Percentiles rank a stretch among this genome's conserved stretches.
phyloP scores from a whole-genome alignment of 2,888 invertebrate genomes.

The Orthosia incerta region DNA sequence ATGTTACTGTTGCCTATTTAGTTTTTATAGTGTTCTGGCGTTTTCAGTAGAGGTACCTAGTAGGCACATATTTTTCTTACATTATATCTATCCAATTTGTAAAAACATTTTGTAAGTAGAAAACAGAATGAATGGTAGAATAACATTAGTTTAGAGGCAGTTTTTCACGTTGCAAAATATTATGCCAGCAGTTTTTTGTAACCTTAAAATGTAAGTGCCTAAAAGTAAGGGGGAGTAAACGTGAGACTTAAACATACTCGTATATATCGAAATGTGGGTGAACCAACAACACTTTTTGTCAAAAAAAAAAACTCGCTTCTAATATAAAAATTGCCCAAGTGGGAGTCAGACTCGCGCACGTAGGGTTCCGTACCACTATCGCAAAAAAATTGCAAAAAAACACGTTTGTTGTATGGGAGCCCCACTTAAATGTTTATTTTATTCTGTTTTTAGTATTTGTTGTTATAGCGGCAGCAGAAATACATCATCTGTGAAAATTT shows the following conservation, averaged over 20 bases:
- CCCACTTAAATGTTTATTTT: too few species aligned
- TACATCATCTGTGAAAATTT: too few species aligned
- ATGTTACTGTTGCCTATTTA: neutral
- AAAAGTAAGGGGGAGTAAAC: neutral
- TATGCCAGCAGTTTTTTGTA: neutral
- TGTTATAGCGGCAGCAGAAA: too few species aligned
- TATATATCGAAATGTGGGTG: neutral
- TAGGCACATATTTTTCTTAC: conserved; percentile 26
- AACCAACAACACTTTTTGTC: neutral
- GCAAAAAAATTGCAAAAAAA: too few species aligned
- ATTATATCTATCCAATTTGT: conserved; percentile 35
- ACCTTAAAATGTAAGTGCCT: neutral
- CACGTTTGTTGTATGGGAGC: too few species aligned
- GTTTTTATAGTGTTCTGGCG: neutral
- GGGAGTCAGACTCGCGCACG: too few species aligned
- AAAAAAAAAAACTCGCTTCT: too few species aligned
- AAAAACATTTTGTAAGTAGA: conserved; percentile 6
- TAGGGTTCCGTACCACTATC: too few species aligned
- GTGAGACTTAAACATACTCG: neutral
- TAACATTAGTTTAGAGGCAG: neutral
- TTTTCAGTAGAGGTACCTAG: neutral
- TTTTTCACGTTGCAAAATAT: neutral
- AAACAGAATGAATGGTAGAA: conserved; percentile 1
- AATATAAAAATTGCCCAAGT: too few species aligned
- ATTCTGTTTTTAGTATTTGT: too few species aligned